A percentile compares a stretch with the other conserved stretches of the same genome.
These are phyloP conservation scores for Dinomys branickii DNA, from an alignment of 2,113 vertebrate genomes.

Conservation along the genomic window DNA sequence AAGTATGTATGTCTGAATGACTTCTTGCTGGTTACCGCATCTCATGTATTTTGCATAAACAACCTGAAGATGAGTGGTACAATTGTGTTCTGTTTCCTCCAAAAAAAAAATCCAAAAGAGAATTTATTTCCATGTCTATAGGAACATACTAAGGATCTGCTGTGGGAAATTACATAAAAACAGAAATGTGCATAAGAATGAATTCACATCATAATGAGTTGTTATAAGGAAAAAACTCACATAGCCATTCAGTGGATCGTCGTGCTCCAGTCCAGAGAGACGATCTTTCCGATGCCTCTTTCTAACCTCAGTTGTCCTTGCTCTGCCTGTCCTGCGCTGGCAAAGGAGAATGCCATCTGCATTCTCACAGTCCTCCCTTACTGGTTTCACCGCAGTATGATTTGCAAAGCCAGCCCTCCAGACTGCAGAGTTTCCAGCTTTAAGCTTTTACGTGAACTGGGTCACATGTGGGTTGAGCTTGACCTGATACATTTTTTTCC, in stretches of 20 bases:
- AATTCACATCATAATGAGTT: not conserved
- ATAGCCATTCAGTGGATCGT: not conserved
- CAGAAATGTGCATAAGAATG: constrained; percentile 4
- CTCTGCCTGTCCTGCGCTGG: not conserved
- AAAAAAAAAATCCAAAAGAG: not conserved
- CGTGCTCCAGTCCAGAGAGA: not conserved
- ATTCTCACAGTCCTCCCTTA: not conserved
- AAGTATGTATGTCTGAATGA: not conserved
- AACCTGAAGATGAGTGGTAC: not conserved
- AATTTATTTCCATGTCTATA: not conserved
- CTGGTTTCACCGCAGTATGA: not conserved
- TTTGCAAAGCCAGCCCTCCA: not conserved
- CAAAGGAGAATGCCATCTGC: not conserved
- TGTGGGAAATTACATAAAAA: not conserved
- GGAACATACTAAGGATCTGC: constrained; percentile 9
- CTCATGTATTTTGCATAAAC: constrained; percentile 17
- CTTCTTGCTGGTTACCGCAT: not conserved
- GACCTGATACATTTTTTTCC: not conserved
- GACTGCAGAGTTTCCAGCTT: not conserved
- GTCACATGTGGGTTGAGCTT: not conserved
- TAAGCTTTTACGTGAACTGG: not conserved
- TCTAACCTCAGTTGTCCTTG: not conserved
- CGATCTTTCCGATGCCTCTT: rapidly evolving
- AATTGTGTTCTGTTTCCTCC: not conserved
- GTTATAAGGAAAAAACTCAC: constrained; percentile 3